Evolutionary conservation across 2,797 vertebrate species (phyloP).

Genomic region (Sphaeramia orbicularis): DNA sequence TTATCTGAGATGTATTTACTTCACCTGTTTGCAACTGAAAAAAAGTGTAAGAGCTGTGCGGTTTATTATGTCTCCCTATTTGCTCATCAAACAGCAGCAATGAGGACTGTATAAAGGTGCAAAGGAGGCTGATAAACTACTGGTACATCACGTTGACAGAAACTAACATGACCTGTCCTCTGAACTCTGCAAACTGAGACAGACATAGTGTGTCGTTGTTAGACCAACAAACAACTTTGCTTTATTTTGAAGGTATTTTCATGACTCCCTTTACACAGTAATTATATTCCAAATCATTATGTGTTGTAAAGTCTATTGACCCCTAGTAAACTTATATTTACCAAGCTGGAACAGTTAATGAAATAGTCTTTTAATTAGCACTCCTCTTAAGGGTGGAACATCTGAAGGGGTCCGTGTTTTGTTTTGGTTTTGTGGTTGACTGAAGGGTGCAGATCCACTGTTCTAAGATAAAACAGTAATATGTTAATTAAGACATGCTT

Average conservation of each 20-base stretch:
- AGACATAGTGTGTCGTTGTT: constrained; percentile 59
- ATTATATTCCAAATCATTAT: constrained; percentile 87
- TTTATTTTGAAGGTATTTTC: constrained; percentile 74
- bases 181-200: constrained; percentile 65
- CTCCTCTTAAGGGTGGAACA: constrained; percentile 80
- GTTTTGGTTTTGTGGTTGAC: constrained; percentile 85
- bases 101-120: constrained; percentile 50
- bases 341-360: constrained; percentile 87
- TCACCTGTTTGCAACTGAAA: constrained; percentile 41
- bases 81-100: constrained; percentile 47
- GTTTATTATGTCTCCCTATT: constrained; percentile 46
- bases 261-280: constrained; percentile 80
- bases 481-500: constrained; percentile 84
- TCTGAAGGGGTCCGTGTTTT: constrained; percentile 81
- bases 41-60: constrained; percentile 37
- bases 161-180: constrained; percentile 61
- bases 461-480: constrained; percentile 81
- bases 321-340: constrained; percentile 89
- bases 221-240: constrained; percentile 79
- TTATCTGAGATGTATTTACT: constrained; percentile 36
- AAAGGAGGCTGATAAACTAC: constrained; percentile 68
- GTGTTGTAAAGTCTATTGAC: constrained; percentile 87
- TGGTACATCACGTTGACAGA: constrained; percentile 64
- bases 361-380: constrained; percentile 89
- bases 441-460: constrained; percentile 82